These are phyloP conservation scores for Anneissia japonica DNA, from an alignment of 35 echinoderm and acorn worm species.

Conservation along the genomic window DNA sequence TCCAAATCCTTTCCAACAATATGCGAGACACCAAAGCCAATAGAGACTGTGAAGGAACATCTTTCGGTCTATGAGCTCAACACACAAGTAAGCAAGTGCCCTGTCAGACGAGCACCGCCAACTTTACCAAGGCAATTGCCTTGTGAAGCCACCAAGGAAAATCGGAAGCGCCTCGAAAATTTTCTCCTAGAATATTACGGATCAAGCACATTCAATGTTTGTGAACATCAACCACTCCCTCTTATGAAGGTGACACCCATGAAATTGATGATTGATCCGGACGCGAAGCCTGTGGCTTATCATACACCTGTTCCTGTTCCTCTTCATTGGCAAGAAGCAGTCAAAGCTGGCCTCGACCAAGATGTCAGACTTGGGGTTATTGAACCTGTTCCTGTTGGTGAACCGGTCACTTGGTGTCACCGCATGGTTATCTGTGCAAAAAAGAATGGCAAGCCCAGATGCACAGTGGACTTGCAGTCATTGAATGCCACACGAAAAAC, in stretches of 20 bases:
- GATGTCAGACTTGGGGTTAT: constrained; percentile 28
- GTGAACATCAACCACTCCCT: constrained; percentile 33
- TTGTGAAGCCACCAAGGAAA: constrained; percentile 31
- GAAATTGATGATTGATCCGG: constrained; percentile 18
- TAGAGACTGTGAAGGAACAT: not conserved
- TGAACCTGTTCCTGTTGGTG: constrained; percentile 1
- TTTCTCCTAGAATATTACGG: constrained; percentile 31
- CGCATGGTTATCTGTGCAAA: not conserved
- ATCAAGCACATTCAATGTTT: constrained; percentile 43
- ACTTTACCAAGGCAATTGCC: constrained; percentile 10
- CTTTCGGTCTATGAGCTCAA: too few species aligned
- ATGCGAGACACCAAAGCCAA: not conserved
- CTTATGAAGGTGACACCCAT: not conserved
- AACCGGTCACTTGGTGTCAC: not conserved
- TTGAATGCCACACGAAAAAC: constrained; percentile 32
- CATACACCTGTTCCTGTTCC: constrained; percentile 10
- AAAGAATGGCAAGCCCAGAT: not conserved
- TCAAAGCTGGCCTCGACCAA: constrained; percentile 31
- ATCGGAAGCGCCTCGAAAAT: constrained; percentile 13
- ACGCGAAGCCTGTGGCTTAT: constrained; percentile 23
- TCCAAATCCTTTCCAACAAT: constrained; percentile 27
- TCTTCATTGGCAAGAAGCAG: constrained; percentile 27
- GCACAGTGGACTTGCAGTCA: constrained; percentile 19
- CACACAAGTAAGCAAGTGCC: constrained; percentile 17
- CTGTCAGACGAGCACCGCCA: constrained; percentile 4